Evolutionary conservation across 2,888 invertebrate genomes (phyloP).

Genomic region (Thecocarcelia acutangulata): DNA sequence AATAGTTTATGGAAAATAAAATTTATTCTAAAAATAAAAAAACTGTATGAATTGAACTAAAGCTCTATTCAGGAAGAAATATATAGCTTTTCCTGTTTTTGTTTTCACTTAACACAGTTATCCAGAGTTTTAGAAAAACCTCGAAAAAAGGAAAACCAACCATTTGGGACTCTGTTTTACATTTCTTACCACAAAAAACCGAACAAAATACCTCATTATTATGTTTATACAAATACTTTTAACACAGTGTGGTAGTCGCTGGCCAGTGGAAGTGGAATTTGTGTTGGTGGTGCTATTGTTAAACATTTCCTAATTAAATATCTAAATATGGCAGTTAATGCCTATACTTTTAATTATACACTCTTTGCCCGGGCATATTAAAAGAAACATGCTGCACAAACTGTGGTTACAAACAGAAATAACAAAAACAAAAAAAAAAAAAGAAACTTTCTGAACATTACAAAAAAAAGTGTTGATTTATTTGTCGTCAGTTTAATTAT

Average conservation of each 20-base stretch:
- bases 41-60: constrained; percentile 59
- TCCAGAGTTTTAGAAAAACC: background rate
- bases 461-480: constrained; percentile 36
- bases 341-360: constrained; percentile 2
- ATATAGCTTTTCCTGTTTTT: background rate
- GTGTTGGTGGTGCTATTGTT: constrained; percentile 27
- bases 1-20: background rate
- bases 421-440: constrained; percentile 3
- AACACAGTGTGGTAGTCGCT: constrained; percentile 42
- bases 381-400: constrained; percentile 17
- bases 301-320: constrained; percentile 37
- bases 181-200: constrained; percentile 63
- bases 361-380: constrained; percentile 10
- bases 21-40: background rate
- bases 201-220: constrained; percentile 45
- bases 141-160: constrained; percentile 40
- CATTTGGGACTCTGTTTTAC: constrained; percentile 63
- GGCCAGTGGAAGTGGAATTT: constrained; percentile 20
- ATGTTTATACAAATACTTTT: constrained; percentile 29
- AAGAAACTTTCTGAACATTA: background rate
- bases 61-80: constrained; percentile 5
- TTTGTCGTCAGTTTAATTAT: constrained; percentile 38
- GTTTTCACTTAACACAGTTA: background rate
- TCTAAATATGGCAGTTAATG: background rate
- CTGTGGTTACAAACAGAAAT: background rate